Evolutionary conservation across 2,113 vertebrate species (phyloP), one percentile per base, ranked within the genome.

Genomic region (Malurus cyaneus): DNA sequence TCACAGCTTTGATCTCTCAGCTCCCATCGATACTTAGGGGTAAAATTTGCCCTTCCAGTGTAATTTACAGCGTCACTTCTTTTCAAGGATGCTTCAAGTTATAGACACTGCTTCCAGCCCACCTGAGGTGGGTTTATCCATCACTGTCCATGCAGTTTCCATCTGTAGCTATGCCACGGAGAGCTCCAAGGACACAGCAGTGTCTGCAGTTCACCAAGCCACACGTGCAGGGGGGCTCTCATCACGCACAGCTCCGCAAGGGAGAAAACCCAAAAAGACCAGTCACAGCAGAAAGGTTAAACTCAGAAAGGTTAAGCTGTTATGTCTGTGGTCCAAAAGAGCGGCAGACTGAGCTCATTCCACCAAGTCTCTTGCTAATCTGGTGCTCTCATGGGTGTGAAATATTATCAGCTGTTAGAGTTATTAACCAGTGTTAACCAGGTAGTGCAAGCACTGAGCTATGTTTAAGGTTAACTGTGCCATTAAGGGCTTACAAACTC

Each of bases 401-500:
- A 97, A 95, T 94, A 92, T 92, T 97, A 97, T 95, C 94, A 93
- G 92, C 90, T 97, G 94, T 74, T 83, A 94, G 85, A 96, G 85
- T 88, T 96, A 97, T 90, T 95, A 97, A 93, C 82, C 93, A 94
- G 88, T 53, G 86, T 93, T 96, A 97, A 96, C 90, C 96, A 94
- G 90, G 92, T 94, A 96, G 69, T 90, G 69, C 1, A 0, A 79
- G 95, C 86, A 80, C 49, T 24, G 88, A 86, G 94, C 92, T 92
- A 41, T 80, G 93, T 79, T 95, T 92, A 72, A 93, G 90, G 93
- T 92, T 94, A 96, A 92, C 90, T 86, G 73, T 76, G 86, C 90
- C 92, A 94, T 95, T 96, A 94, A 95, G 93, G 88, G 90, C 90
- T 97, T 96, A 95, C 95, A 96, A 95, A 96, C 86, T 95, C 94